Evolutionary conservation across 2,113 vertebrate genomes (phyloP).

Genomic region (Helogale parvula): DNA sequence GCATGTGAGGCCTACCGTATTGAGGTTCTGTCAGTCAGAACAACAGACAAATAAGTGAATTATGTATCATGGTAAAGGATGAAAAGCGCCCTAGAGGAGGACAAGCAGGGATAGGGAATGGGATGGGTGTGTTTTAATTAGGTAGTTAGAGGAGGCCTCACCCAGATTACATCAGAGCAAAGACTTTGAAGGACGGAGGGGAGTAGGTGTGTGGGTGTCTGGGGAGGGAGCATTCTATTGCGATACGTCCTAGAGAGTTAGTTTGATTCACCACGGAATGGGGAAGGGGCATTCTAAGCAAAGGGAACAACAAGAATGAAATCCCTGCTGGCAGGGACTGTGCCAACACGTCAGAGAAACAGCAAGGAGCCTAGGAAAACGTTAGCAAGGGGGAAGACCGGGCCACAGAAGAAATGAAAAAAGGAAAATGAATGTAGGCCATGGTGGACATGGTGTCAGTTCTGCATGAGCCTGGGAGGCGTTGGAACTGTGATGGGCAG

Average conservation of each 20-base stretch:
- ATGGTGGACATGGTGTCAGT: accelerated
- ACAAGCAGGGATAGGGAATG: background rate
- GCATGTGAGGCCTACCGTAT: background rate
- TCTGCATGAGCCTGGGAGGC: background rate
- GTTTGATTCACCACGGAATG: background rate
- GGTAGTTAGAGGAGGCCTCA: background rate
- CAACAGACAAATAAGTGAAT: background rate
- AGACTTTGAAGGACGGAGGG: background rate
- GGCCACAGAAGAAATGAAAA: background rate
- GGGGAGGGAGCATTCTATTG: background rate
- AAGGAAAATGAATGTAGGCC: no score
- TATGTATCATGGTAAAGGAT: background rate
- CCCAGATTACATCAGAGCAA: background rate
- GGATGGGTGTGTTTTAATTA: background rate
- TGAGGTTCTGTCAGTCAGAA: background rate
- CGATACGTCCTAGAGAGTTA: background rate
- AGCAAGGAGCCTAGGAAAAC: background rate
- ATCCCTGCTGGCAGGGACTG: no score
- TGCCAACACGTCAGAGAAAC: background rate
- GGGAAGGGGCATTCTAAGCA: background rate
- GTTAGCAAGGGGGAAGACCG: background rate
- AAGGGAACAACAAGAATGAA: background rate
- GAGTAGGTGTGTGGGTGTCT: background rate
- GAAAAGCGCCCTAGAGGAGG: background rate
- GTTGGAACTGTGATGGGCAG: background rate